A percentile compares a stretch with the other conserved stretches of the same genome.
Conservation (phyloP, 2,888 invertebrate species). For the Poecilus cupreus region DNA sequence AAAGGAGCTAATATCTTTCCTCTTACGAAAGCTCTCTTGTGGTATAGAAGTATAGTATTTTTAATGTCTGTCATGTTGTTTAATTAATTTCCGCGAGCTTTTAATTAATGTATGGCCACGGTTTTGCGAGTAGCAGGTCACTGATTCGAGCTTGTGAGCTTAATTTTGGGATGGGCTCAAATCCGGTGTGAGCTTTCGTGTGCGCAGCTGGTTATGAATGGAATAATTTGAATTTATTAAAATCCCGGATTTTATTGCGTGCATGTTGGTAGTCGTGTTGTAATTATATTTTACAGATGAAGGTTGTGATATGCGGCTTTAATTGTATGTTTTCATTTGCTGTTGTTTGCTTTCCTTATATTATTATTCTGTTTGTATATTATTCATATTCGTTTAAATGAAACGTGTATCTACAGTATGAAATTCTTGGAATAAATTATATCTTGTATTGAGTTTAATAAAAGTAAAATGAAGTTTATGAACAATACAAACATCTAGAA, state of each 20-base stretch:
- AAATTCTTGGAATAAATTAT: too few relatives aligned
- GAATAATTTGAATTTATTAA: conserved; percentile 22
- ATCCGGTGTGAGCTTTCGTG: conserved; percentile 10
- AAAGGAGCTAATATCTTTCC: too few relatives aligned
- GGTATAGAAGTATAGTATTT: not conserved
- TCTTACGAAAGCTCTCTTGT: too few relatives aligned
- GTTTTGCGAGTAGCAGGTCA: conserved; percentile 11
- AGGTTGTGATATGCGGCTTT: not conserved
- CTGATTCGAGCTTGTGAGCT: conserved; percentile 12
- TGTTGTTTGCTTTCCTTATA: conserved; percentile 3
- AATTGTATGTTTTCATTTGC: conserved; percentile 23
- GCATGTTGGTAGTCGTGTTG: not conserved
- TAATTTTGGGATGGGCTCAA: not conserved
- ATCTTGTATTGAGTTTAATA: too few relatives aligned
- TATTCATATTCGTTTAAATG: not conserved
- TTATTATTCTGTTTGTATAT: not conserved
- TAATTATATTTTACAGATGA: conserved; percentile 5
- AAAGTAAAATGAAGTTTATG: not conserved
- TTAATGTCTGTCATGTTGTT: conserved; percentile 12
- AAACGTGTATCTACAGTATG: not conserved
- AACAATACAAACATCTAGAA: not conserved
- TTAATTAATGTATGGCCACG: conserved; percentile 26
- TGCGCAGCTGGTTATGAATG: not conserved
- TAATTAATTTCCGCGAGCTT: conserved; percentile 13
- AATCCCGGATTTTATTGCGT: conserved; percentile 10